phyloP scores from a whole-genome alignment of 2,797 vertebrate species.

The Choloepus didactylus region DNA sequence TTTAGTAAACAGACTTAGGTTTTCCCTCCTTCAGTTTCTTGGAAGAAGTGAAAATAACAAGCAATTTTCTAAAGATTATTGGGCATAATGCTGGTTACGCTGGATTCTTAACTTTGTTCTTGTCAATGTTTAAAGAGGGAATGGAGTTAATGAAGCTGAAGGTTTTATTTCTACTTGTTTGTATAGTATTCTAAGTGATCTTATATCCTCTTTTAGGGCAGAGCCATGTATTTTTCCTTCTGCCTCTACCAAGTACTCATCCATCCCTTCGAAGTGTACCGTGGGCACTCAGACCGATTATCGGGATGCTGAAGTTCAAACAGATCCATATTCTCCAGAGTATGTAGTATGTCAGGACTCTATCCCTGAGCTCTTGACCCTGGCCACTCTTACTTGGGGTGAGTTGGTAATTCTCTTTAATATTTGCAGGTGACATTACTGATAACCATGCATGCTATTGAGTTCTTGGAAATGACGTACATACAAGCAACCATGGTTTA shows the following conservation, averaged over 20 bases:
- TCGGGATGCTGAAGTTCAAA: conserved; percentile 96
- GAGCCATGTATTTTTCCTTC: conserved; percentile 60
- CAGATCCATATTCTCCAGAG: conserved; percentile 95
- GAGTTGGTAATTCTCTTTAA: conserved; percentile 80
- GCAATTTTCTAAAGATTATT: not conserved
- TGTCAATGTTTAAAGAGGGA: not conserved
- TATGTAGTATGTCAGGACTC: conserved; percentile 90
- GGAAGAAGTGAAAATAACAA: conserved; percentile 17
- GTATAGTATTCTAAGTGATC: conserved; percentile 49
- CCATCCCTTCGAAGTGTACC: conserved; percentile 83
- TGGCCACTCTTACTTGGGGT: conserved; percentile 95
- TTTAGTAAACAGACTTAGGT: not conserved
- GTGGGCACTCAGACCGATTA: conserved; percentile 96
- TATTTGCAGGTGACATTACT: conserved; percentile 4
- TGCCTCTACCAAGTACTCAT: not conserved
- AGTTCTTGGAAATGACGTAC: conserved; percentile 12
- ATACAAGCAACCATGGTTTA: not conserved
- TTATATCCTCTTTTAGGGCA: conserved; percentile 83
- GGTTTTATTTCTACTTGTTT: conserved; percentile 21
- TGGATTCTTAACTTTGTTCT: not conserved
- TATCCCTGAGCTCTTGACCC: conserved; percentile 93
- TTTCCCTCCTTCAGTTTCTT: not conserved
- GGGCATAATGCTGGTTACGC: not conserved
- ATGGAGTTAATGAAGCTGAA: not conserved
- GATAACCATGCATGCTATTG: not conserved